Conservation (phyloP, 2,888 invertebrate genomes). For the Netelia fuscicornis region DNA sequence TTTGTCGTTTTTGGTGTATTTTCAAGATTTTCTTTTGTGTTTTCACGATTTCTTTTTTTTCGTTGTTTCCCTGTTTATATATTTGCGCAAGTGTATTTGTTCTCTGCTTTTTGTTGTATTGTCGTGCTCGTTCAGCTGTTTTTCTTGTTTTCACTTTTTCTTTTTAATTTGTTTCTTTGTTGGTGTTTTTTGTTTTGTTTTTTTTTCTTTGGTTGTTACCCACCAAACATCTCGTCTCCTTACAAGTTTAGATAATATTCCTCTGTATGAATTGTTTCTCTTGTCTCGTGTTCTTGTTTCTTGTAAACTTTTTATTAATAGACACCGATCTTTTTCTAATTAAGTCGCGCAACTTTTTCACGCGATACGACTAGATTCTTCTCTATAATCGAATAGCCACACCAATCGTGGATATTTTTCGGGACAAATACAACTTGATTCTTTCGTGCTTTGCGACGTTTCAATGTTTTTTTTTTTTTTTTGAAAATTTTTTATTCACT, state of each 20-base stretch:
- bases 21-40: not conserved
- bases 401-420: slow-evolving; percentile 1
- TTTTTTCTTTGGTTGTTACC: too few species aligned
- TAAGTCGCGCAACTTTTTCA: slow-evolving; percentile 33
- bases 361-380: slow-evolving; percentile 19
- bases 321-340: slow-evolving; percentile 61
- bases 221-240: not conserved
- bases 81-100: slow-evolving; percentile 1
- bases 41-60: slow-evolving; percentile 5
- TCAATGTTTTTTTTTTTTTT: slow-evolving; percentile 2
- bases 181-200: too few species aligned
- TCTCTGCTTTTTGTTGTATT: not conserved
- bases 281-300: not conserved
- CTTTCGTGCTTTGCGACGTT: not conserved
- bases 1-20: not conserved
- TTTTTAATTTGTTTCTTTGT: too few species aligned
- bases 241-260: not conserved
- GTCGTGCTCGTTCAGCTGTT: too few species aligned
- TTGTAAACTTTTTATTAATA: slow-evolving; percentile 34
- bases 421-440: not conserved
- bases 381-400: slow-evolving; percentile 20
- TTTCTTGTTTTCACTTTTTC: too few species aligned
- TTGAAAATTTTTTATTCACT: not conserved
- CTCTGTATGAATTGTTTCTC: not conserved
- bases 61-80: not conserved